Evolutionary conservation across 1,140 invertebrate genomes (phyloP).

Genomic region (Musca domestica): DNA sequence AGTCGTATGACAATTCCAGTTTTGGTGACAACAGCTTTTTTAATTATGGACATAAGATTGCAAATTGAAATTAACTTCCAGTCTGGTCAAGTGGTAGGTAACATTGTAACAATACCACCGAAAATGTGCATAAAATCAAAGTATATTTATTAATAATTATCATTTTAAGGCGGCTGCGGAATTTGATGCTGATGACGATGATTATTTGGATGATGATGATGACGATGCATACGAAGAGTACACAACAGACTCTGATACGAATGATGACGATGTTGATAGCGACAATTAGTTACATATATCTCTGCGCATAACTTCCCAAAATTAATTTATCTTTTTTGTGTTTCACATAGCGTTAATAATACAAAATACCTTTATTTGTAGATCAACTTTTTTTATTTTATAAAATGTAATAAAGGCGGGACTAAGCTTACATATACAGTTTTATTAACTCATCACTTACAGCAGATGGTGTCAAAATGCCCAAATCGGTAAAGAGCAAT

Average conservation of each 20-base stretch:
- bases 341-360: background rate
- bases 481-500: slow-evolving; percentile 91
- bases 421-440: slow-evolving; percentile 77
- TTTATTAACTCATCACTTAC: slow-evolving; percentile 97
- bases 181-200: slow-evolving; percentile 32
- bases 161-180: slow-evolving; percentile 26
- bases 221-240: slow-evolving; percentile 31
- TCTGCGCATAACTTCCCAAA: no score
- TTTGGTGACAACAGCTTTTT: slow-evolving; percentile 55
- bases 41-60: slow-evolving; percentile 56
- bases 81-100: slow-evolving; percentile 45
- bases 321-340: background rate
- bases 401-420: background rate
- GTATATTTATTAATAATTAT: background rate
- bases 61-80: slow-evolving; percentile 58
- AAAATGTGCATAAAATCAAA: background rate
- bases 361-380: background rate
- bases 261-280: slow-evolving; percentile 25
- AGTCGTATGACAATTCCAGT: slow-evolving; percentile 56
- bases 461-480: slow-evolving; percentile 91
- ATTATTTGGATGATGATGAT: slow-evolving; percentile 38
- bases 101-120: background rate
- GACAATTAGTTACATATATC: slow-evolving; percentile 2
- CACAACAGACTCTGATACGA: slow-evolving; percentile 25
- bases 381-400: background rate